Percentiles rank a stretch among this genome's conserved stretches.
Evolutionary conservation across 2,113 vertebrate genomes (phyloP).

Genomic region (Morone chrysops): DNA sequence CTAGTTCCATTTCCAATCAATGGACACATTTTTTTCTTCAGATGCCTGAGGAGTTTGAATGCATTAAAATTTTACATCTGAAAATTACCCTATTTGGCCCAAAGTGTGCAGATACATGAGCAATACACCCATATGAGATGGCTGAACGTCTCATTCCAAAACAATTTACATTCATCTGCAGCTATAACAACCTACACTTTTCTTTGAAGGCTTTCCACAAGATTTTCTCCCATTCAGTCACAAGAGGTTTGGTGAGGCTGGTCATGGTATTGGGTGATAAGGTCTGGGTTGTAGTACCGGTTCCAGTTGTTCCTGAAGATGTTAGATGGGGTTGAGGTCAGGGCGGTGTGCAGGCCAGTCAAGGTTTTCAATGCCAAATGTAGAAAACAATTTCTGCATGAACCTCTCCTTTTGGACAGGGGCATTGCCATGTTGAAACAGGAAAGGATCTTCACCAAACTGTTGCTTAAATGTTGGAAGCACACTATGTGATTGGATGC

Average conservation of each 20-base stretch:
- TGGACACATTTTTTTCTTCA: constrained; percentile 31
- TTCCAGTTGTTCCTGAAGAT: neutral
- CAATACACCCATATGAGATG: neutral
- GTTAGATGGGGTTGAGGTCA: neutral
- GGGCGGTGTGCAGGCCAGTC: neutral
- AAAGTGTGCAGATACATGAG: neutral
- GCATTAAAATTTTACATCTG: constrained; percentile 24
- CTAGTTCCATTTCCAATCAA: constrained; percentile 65
- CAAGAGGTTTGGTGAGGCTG: neutral
- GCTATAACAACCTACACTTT: neutral
- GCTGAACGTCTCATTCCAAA: neutral
- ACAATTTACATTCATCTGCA: neutral
- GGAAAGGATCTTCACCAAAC: neutral
- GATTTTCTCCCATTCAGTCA: neutral
- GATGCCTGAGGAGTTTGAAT: constrained; percentile 17
- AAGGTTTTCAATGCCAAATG: too few species aligned
- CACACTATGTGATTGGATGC: neutral
- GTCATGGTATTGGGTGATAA: neutral
- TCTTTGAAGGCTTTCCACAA: neutral
- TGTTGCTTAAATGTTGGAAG: neutral
- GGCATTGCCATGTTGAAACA: neutral
- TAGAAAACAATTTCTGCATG: neutral
- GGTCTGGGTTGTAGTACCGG: neutral
- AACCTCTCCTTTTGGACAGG: neutral
- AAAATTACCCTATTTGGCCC: constrained; percentile 4